A percentile compares a stretch with the other conserved stretches of the same genome.
phyloP scores from a whole-genome alignment of 2,797 vertebrate species.

The Diplodus puntazzo region DNA sequence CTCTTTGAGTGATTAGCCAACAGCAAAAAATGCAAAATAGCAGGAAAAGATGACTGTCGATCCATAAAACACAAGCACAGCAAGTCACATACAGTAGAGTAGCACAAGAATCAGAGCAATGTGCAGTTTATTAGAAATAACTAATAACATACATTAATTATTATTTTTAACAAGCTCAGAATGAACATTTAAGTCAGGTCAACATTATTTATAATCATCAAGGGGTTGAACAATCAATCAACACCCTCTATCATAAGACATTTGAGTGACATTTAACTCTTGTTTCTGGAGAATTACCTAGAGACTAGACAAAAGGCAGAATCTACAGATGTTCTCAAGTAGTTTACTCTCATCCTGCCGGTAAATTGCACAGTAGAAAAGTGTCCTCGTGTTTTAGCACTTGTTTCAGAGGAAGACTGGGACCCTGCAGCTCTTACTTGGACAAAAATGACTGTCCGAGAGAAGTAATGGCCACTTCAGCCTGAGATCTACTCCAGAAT shows the following conservation, averaged over 20 bases:
- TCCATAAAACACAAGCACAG: constrained; percentile 37
- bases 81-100: constrained; percentile 8
- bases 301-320: neutral
- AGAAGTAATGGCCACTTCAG: constrained; percentile 65
- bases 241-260: neutral
- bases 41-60: constrained; percentile 47
- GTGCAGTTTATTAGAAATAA: neutral
- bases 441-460: neutral
- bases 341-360: neutral
- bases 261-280: neutral
- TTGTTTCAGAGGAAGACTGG: constrained; percentile 7
- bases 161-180: neutral
- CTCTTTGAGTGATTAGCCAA: constrained; percentile 44
- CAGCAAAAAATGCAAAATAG: constrained; percentile 37
- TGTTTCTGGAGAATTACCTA: neutral
- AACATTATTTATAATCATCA: neutral
- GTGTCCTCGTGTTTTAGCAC: neutral
- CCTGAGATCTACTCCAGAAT: constrained; percentile 42
- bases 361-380: neutral
- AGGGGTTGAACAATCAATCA: neutral
- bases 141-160: neutral
- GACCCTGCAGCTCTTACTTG: constrained; percentile 6
- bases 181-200: neutral
- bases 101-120: constrained; percentile 1
- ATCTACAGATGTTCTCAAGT: neutral